A percentile compares a stretch with the other conserved stretches of the same genome.
Conservation (phyloP, 2,797 vertebrate genomes). For the Austrolebias charrua region DNA sequence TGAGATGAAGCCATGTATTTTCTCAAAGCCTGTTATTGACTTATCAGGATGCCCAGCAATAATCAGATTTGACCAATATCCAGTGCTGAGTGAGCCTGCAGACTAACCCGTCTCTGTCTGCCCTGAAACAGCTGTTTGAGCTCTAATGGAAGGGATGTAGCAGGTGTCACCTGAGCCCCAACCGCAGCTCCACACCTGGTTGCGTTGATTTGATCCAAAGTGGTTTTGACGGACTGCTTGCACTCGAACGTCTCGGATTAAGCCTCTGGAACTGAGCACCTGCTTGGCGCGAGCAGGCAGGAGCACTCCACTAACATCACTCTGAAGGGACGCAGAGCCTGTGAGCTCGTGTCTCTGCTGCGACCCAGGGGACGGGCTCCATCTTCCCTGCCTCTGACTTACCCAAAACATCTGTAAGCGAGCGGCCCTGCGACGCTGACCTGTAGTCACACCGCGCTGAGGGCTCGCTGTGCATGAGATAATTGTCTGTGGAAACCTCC, state of each 20-base stretch:
- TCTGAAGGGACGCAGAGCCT: conserved; percentile 42
- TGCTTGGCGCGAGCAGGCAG: conserved; percentile 47
- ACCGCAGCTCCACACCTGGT: conserved; percentile 76
- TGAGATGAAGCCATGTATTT: conserved; percentile 1
- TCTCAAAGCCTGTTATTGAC: conserved; percentile 37
- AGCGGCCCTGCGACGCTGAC: conserved; percentile 43
- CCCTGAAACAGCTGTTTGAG: conserved; percentile 79
- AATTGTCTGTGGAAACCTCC: conserved; percentile 69
- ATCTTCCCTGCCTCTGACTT: conserved; percentile 46
- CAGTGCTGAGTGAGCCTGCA: conserved; percentile 42
- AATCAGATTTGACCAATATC: conserved; percentile 64
- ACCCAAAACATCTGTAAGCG: conserved; percentile 60
- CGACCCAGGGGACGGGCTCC: conserved; percentile 41
- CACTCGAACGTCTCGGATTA: conserved; percentile 65
- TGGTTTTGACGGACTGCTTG: conserved; percentile 75
- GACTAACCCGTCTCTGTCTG: conserved; percentile 53
- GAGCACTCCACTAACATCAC: conserved; percentile 29
- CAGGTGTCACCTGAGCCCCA: conserved; percentile 80
- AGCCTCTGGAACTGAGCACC: conserved; percentile 66
- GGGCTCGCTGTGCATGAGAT: conserved; percentile 48
- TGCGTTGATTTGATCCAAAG: conserved; percentile 82
- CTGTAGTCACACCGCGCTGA: conserved; percentile 53
- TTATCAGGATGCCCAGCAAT: conserved; percentile 40
- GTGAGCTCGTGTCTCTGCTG: conserved; percentile 29
- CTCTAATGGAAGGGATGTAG: conserved; percentile 82